Percentiles rank a stretch among this genome's conserved stretches.
These are phyloP conservation scores for Pseudachorutes palmiensis DNA, from an alignment of 1,140 invertebrate genomes.

Conservation along the genomic window DNA sequence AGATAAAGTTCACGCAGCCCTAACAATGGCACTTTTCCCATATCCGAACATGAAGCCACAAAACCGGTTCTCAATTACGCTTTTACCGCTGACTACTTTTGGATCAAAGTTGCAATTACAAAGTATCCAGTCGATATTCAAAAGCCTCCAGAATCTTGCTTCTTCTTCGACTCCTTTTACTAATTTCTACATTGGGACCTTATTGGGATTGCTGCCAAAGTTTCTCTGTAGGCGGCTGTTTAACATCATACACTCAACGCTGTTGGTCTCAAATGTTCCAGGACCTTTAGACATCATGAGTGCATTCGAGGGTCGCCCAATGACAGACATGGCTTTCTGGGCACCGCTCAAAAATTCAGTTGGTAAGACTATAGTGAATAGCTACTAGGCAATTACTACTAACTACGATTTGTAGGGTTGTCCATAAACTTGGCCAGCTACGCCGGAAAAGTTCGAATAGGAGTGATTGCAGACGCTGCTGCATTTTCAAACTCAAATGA, in stretches of 20 bases:
- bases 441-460: slow-evolving; percentile 15
- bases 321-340: slow-evolving; percentile 14
- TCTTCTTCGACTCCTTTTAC: slow-evolving; percentile 8
- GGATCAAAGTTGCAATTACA: not conserved
- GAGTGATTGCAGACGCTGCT: slow-evolving; percentile 13
- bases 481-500: too few species aligned
- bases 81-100: slow-evolving; percentile 15
- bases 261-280: slow-evolving; percentile 20
- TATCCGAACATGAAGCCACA: slow-evolving; percentile 15
- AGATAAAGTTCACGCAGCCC: not conserved
- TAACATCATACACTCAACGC: slow-evolving; percentile 12
- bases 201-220: slow-evolving; percentile 10
- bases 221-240: not conserved
- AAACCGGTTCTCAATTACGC: slow-evolving; percentile 17
- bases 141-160: not conserved
- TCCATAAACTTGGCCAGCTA: slow-evolving; percentile 18
- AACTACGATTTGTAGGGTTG: not conserved
- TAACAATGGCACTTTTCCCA: slow-evolving; percentile 18
- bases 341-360: slow-evolving; percentile 14
- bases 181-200: slow-evolving; percentile 13
- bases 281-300: slow-evolving; percentile 10
- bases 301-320: slow-evolving; percentile 7
- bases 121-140: not conserved
- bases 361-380: not conserved
- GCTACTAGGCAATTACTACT: not conserved